Conservation (phyloP, 2,888 invertebrate species). For the Scaeva pyrastri region DNA sequence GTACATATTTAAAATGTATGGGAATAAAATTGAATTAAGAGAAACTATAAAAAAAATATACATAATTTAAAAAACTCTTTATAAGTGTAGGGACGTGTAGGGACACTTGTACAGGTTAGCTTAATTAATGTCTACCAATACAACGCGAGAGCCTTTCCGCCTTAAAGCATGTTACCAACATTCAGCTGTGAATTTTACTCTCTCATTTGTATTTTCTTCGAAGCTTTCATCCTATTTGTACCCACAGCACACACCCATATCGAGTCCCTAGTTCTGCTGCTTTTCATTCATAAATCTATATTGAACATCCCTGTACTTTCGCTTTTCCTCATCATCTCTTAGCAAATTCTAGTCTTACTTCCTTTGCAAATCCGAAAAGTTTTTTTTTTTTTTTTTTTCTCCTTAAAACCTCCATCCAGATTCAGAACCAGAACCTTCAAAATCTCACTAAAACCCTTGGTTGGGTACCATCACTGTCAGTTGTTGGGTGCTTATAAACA, state of each 20-base stretch:
- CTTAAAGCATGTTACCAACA: neutral
- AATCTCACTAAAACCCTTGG: conserved; percentile 30
- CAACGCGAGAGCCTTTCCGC: neutral
- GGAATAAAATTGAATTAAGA: no score
- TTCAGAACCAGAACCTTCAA: neutral
- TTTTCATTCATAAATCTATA: conserved; percentile 60
- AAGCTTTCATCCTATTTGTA: conserved; percentile 8
- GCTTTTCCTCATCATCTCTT: conserved; percentile 57
- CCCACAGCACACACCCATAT: conserved; percentile 20
- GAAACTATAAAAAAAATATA: no score
- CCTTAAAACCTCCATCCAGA: neutral
- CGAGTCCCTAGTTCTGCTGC: conserved; percentile 11
- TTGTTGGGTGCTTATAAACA: conserved; percentile 55
- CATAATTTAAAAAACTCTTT: no score
- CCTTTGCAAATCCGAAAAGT: conserved; percentile 12
- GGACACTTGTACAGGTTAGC: neutral
- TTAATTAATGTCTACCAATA: neutral
- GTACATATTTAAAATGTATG: no score
- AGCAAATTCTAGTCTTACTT: conserved; percentile 18
- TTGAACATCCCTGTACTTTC: conserved; percentile 67
- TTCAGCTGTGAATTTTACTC: neutral
- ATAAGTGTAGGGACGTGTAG: no score
- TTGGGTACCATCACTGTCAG: conserved; percentile 46
- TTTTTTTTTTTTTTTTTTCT: conserved; percentile 49
- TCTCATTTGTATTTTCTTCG: neutral